A percentile compares a stretch with the other conserved stretches of the same genome.
Conservation (phyloP, 2,113 vertebrate species). For the Thalassoma bifasciatum region DNA sequence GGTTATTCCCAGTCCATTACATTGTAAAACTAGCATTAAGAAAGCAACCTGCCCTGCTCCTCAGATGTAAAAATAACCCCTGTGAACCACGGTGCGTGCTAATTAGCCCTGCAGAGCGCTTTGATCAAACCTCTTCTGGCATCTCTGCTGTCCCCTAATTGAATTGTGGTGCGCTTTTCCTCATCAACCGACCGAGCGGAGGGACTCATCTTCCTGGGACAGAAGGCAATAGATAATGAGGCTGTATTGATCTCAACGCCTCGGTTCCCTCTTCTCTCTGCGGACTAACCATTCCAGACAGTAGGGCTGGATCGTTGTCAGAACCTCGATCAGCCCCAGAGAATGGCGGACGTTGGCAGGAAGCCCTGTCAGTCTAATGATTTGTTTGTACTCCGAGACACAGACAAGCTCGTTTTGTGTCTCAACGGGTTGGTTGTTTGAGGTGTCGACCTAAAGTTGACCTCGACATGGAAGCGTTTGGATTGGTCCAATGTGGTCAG, state of each 20-base stretch:
- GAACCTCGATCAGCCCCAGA: conserved; percentile 61
- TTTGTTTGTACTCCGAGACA: conserved; percentile 64
- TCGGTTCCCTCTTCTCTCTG: conserved; percentile 51
- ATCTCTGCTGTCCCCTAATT: conserved; percentile 73
- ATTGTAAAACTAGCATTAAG: conserved; percentile 72
- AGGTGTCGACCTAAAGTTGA: conserved; percentile 64
- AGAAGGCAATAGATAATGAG: conserved; percentile 78
- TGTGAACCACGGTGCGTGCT: conserved; percentile 58
- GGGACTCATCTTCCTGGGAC: conserved; percentile 71
- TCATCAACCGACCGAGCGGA: conserved; percentile 70
- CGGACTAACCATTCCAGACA: conserved; percentile 67
- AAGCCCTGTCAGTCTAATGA: conserved; percentile 59
- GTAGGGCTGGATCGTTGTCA: conserved; percentile 60
- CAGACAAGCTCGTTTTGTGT: conserved; percentile 41
- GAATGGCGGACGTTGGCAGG: conserved; percentile 57
- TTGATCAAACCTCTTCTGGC: conserved; percentile 77
- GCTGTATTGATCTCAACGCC: conserved; percentile 74
- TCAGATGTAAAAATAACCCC: conserved; percentile 76
- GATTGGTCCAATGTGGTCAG: conserved; percentile 39
- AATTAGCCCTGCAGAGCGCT: conserved; percentile 72
- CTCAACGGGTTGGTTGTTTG: conserved; percentile 33
- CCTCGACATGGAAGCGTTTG: conserved; percentile 23
- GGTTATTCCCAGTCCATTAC: conserved; percentile 71
- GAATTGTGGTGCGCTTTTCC: conserved; percentile 69
- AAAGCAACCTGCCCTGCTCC: conserved; percentile 60